Percentiles rank a stretch among this genome's conserved stretches.
Evolutionary conservation across 2,888 invertebrate species (phyloP).

Genomic region (Cheilosia urbana): DNA sequence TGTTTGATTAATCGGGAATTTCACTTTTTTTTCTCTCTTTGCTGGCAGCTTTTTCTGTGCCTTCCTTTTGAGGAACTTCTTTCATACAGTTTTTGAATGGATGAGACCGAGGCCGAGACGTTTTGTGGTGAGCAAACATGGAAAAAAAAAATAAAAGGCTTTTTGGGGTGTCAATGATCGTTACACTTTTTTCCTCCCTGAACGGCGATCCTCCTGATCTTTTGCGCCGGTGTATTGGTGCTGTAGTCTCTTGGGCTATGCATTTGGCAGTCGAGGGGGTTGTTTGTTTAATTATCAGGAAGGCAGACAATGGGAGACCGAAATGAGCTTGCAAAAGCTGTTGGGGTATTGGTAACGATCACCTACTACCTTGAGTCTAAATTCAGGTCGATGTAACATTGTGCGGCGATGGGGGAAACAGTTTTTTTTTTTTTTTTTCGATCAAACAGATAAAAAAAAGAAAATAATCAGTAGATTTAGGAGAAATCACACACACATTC

Average conservation of each 20-base stretch:
- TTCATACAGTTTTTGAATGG: conserved; percentile 41
- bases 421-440: neutral
- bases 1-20: conserved; percentile 50
- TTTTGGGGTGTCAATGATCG: conserved; percentile 71
- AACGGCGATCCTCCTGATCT: conserved; percentile 39
- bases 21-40: conserved; percentile 28
- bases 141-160: neutral
- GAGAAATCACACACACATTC: conserved; percentile 42
- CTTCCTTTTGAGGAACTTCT: conserved; percentile 28
- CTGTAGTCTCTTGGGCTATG: neutral
- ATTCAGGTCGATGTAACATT: conserved; percentile 35
- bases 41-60: conserved; percentile 35
- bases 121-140: no score
- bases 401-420: neutral
- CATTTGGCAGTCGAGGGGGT: conserved; percentile 38
- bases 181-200: conserved; percentile 58
- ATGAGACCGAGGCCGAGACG: conserved; percentile 6
- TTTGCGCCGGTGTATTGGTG: conserved; percentile 28
- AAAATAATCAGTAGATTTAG: conserved; percentile 61
- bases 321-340: conserved; percentile 52
- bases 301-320: conserved; percentile 41
- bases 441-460: conserved; percentile 41
- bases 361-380: conserved; percentile 32
- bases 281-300: conserved; percentile 70
- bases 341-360: conserved; percentile 30